Evolutionary conservation across 1,140 invertebrate species (phyloP).

Genomic region (Physella acuta): DNA sequence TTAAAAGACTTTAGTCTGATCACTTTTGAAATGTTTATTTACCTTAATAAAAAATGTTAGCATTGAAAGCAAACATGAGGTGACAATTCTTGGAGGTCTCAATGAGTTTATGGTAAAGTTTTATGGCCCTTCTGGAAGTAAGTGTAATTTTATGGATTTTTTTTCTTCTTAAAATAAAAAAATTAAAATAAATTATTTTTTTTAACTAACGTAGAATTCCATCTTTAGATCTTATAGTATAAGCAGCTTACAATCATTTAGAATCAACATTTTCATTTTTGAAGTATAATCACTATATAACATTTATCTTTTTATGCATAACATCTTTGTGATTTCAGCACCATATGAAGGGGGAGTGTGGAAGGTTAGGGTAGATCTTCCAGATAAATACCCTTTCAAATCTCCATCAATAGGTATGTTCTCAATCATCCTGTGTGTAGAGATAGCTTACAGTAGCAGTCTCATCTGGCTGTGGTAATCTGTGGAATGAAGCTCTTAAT

Average conservation of each 20-base stretch:
- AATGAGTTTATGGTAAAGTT: constrained; percentile 99
- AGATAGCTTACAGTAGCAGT: too few relatives aligned
- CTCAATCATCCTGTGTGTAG: too few relatives aligned
- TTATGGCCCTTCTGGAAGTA: constrained; percentile 77
- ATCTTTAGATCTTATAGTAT: too few relatives aligned
- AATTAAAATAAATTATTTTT: too few relatives aligned
- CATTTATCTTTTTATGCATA: constrained; percentile 1
- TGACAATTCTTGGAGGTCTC: constrained; percentile 93
- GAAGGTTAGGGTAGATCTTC: constrained; percentile 97
- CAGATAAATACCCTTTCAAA: constrained; percentile 99
- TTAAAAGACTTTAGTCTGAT: not conserved
- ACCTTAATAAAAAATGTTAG: too few relatives aligned
- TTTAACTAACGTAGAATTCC: too few relatives aligned
- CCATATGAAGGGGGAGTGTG: constrained; percentile 99
- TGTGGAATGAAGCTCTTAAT: too few relatives aligned
- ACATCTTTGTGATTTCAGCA: constrained; percentile 69
- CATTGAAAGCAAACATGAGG: constrained; percentile 99
- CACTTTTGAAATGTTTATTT: constrained; percentile 34
- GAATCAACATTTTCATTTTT: too few relatives aligned
- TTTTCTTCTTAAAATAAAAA: not conserved
- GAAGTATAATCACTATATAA: too few relatives aligned
- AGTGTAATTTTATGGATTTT: constrained; percentile 34
- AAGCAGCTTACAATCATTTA: too few relatives aligned
- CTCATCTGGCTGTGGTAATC: too few relatives aligned
- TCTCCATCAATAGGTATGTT: constrained; percentile 90